Base-by-base conservation (phyloP, 1,140 invertebrate genomes). In the Vanessa atalanta region DNA sequence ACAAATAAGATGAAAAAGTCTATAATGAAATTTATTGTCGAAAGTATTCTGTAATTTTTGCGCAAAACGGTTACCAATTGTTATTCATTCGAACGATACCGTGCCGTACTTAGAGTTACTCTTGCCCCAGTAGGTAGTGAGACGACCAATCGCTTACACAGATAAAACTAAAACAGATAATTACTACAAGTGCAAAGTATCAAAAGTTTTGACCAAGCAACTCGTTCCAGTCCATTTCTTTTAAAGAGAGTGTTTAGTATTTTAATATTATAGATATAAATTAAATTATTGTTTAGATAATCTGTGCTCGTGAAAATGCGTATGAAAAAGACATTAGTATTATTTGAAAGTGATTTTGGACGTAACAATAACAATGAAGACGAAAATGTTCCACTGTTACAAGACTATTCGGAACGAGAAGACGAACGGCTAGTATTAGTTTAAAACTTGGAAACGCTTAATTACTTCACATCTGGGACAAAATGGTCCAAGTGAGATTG, bases 321-420 rank as follows among this genome's bases (percentile, higher is more conserved):
- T 69, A 83, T 90, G 75, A 85, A 81, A 79, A 90, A 90, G 55
- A 90, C 88, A 11, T 84, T 88, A 47, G 60, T 89, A 26, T 75
- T 84, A 13, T 86, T 84, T 57, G 87, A 88, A 0, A 80, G 68
- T 3, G 86, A 87, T 51, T 82, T 84, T 51, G 57, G 65, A 20
- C 48, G 51, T 57, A 3, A n/a, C 2, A 53, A 47, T n/a, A 70
- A 78, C 60, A 67, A 61, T 9, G 78, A 78, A 13, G 67, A 73
- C 60, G 83, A 83, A 37, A 76, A 79, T 26, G 73, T 78, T 15
- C 82, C 82, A 1, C 48, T 84, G n/a, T 73, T 84, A 37, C 79
- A 75, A 23, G 64, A 78, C 16, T 75, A 69, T 53, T 70, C 70
- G 1, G 79, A 85, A 16, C 71, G 63, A 55, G 80, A 84, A 13